phyloP scores from a whole-genome alignment of 1,140 invertebrate species.

The Conus ventricosus region DNA sequence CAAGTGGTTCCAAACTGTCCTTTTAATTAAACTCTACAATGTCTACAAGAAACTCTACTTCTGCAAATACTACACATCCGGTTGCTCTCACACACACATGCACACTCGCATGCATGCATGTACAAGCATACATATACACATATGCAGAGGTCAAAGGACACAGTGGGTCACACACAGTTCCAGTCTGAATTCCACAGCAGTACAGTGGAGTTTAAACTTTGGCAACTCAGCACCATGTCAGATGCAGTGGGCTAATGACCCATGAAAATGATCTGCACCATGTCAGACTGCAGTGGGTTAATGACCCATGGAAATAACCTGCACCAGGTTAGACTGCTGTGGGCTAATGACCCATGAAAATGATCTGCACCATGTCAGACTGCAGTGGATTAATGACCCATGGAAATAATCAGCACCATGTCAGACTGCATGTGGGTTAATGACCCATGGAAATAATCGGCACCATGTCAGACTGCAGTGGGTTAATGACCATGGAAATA shows the following conservation, averaged over 20 bases:
- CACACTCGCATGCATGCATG: neutral
- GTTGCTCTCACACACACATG: constrained; percentile 3
- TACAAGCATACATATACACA: neutral
- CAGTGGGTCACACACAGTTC: constrained; percentile 73
- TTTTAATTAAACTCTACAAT: too few species aligned
- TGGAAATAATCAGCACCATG: too few species aligned
- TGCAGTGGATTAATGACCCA: neutral
- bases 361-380: neutral
- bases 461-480: neutral
- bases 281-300: neutral
- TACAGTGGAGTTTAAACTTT: constrained; percentile 71
- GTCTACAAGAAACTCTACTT: too few species aligned
- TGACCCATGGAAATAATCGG: too few species aligned
- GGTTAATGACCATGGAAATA: too few species aligned
- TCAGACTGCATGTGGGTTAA: too few species aligned
- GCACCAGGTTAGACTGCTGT: neutral
- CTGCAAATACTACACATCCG: too few species aligned
- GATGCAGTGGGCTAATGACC: neutral
- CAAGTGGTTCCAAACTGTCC: too few species aligned
- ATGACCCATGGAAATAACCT: too few species aligned
- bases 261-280: neutral
- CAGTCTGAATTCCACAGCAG: constrained; percentile 69
- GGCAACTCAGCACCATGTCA: constrained; percentile 72
- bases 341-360: neutral
- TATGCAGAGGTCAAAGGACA: neutral